Conservation (phyloP, 2,113 vertebrate genomes). For the Paramormyrops kingsleyae region DNA sequence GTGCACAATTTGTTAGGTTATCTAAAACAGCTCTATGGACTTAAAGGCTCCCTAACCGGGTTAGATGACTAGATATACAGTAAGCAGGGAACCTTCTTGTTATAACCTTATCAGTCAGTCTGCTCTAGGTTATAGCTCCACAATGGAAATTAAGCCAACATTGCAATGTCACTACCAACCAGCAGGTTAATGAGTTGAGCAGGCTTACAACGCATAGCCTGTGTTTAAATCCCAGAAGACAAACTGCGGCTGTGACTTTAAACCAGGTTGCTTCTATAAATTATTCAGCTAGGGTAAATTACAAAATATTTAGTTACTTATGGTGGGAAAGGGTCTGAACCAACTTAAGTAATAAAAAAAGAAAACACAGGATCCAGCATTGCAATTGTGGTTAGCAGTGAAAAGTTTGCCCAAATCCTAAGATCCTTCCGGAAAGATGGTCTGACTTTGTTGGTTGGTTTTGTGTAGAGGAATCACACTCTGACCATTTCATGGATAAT, state of each 20-base stretch:
- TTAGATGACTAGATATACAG: constrained; percentile 49
- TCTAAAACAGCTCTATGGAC: constrained; percentile 40
- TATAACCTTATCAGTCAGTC: constrained; percentile 24
- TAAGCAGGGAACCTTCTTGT: constrained; percentile 19
- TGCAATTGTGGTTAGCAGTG: background rate
- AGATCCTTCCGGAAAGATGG: background rate
- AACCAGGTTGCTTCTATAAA: background rate
- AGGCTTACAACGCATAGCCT: background rate
- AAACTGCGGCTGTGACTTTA: background rate
- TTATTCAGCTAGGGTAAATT: background rate
- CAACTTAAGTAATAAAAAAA: background rate
- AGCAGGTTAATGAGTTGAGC: background rate
- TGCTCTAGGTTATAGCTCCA: background rate
- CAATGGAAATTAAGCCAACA: background rate
- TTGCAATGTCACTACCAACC: background rate
- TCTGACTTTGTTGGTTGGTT: background rate
- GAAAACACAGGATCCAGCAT: background rate
- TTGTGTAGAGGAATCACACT: background rate
- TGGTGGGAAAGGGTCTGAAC: background rate
- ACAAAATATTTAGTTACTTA: background rate
- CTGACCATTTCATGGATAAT: background rate
- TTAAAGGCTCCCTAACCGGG: constrained; percentile 46
- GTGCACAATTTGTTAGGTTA: constrained; percentile 41
- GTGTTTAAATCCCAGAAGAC: background rate
- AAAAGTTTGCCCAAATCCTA: background rate